Evolutionary conservation across 2,113 vertebrate species (phyloP), one percentile per base, ranked within the genome.

Genomic region (Phrynocephalus versicolor): DNA sequence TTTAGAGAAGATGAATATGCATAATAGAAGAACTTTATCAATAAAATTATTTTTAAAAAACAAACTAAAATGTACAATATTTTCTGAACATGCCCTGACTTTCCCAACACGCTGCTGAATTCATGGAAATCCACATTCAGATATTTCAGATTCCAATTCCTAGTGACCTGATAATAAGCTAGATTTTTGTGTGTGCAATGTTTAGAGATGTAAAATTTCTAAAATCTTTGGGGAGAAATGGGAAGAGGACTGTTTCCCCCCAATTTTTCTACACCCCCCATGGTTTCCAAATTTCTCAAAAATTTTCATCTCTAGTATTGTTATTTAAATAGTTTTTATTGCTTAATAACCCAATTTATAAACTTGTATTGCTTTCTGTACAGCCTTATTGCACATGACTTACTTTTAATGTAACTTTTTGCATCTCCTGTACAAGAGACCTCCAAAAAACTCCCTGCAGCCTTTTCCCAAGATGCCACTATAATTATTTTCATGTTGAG

Each of bases 401-500:
- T 35, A 64, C 57, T 57, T 70, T 70, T 60, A 27, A 41, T 21
- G 25, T 27, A 55, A 23, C n/a, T 25, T 39, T 39, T 21, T 70
- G 16, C 25, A n/a, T 33, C 37, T n/a, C 71, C 57, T 45, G 51
- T 19, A 12, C 51, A 58, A 30, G 12, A 79, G 71, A 41, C n/a
- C 1, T 30, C 21, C 41, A 80, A 62, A 88, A 77, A 89, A 71
- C 75, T 90, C 73, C 82, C 65, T 81, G 37, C 71, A 71, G 70
- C 62, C 35, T 82, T 75, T 55, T n/a, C 65, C 64, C 73, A 80
- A 81, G 82, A 41, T 72, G 65, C 13, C 58, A 82, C 45, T 80
- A 80, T 88, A 90, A 92, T 85, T 69, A 90, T 90, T 91, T 79
- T 77, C 81, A 69, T 74, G 90, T 89, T 91, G 84, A 39, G 39